phyloP scores from a whole-genome alignment of 1,140 invertebrate genomes.

The Brachionus rubens region DNA sequence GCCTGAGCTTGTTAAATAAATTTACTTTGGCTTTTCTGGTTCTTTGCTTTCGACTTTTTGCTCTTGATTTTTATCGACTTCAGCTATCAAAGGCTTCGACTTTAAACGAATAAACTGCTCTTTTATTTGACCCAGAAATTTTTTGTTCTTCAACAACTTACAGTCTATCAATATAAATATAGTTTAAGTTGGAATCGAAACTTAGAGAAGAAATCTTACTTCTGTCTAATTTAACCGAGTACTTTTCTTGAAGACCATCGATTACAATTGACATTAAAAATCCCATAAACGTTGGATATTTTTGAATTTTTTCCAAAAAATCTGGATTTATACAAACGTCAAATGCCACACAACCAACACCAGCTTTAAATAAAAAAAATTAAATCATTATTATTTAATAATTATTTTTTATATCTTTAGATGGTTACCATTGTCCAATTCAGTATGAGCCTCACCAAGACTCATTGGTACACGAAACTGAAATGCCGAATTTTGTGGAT shows the following conservation, averaged over 20 bases:
- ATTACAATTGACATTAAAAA: conserved; percentile 73
- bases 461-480: conserved; percentile 80
- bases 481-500: conserved; percentile 60
- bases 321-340: conserved; percentile 73
- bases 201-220: neutral
- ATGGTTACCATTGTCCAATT: conserved; percentile 70
- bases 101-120: conserved; percentile 55
- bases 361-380: conserved; percentile 57
- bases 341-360: conserved; percentile 68
- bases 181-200: neutral
- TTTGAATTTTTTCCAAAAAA: conserved; percentile 67
- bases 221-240: conserved; percentile 51
- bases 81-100: conserved; percentile 58
- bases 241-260: conserved; percentile 73
- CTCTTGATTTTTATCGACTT: conserved; percentile 50
- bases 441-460: conserved; percentile 73
- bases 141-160: conserved; percentile 65
- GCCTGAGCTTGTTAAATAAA: no score
- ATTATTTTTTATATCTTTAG: conserved; percentile 45
- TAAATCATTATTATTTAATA: neutral
- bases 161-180: conserved; percentile 53
- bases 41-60: conserved; percentile 11
- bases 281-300: conserved; percentile 68
- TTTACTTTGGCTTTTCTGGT: neutral
- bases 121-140: conserved; percentile 65